A percentile compares a stretch with the other conserved stretches of the same genome.
Evolutionary conservation across 2,888 invertebrate genomes (phyloP).

Genomic region (Acholoe squamosa): DNA sequence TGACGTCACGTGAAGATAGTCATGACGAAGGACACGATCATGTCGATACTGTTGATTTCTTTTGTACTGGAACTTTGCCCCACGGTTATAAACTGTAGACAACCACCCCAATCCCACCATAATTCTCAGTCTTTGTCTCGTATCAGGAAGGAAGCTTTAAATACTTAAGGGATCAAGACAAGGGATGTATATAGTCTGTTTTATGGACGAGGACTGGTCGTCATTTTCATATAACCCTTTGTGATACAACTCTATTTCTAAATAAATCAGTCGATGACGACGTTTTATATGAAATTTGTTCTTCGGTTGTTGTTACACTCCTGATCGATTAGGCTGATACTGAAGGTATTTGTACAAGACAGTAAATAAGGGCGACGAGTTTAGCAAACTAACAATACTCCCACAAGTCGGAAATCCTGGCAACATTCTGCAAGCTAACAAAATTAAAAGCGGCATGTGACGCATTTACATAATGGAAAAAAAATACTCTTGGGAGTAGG

Average conservation of each 20-base stretch:
- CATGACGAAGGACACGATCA: background rate
- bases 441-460: too few relatives aligned
- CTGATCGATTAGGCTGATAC: too few relatives aligned
- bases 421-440: too few relatives aligned
- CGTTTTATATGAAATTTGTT: too few relatives aligned
- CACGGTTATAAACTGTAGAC: constrained; percentile 1
- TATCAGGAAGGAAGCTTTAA: background rate
- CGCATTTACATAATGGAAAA: background rate
- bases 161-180: background rate
- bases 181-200: background rate
- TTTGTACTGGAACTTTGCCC: constrained; percentile 25
- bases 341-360: too few relatives aligned
- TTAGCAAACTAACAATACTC: too few relatives aligned
- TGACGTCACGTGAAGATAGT: background rate
- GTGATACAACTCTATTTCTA: background rate
- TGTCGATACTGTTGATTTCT: constrained; percentile 48
- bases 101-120: background rate
- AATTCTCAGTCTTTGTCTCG: background rate
- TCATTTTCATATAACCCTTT: background rate
- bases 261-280: background rate
- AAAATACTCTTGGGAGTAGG: background rate
- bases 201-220: background rate
- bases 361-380: too few relatives aligned
- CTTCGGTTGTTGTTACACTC: too few relatives aligned
- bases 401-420: too few relatives aligned